Evolutionary conservation across 2,797 vertebrate genomes (phyloP), one percentile per base, ranked within the genome.

Genomic region (Myripristis jacobus): DNA sequence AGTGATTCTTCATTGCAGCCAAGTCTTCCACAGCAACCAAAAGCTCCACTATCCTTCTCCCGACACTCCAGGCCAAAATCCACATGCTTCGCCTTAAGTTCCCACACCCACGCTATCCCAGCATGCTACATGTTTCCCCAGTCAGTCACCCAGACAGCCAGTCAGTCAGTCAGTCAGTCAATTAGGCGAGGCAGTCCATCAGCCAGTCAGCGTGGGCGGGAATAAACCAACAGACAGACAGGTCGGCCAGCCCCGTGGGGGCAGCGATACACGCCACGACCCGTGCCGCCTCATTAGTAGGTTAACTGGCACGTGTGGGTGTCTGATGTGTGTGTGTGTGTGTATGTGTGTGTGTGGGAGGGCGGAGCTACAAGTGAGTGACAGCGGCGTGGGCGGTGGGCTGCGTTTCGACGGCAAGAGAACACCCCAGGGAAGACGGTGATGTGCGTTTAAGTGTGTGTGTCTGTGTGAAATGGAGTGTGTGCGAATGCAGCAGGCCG

Each of bases 301-400:
- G 88, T 90, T 91, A 90, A 91, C 81, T 87, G 89, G 84, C 87
- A 81, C 41, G 69, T 55, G 91, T 91, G 82, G 89, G 89, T 69
- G 86, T 73, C 76, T 70, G 29, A 68, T 73, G 54, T 73, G 44
- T 25, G 21, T 18, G 24, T 24, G 16, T 19, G 46, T 46, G 80
- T 21, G 44, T 61, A n/a, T 19, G 59, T 31, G 46, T 31, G 44
- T 21, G 43, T 50, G 46, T 19, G 87, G 81, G 71, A 71, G 88
- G 91, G 89, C 56, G 87, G 85, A 63, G 83, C 86, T 66, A 63
- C 9, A 2, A 41, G 79, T 84, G 82, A 88, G 70, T 86, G 91
- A 91, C 89, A 77, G 83, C 4, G 21, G 71, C 50, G 89, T 93
- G 85, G 89, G 90, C 54, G 83, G 67, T 21, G 77, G 79, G 75